Percentiles rank a stretch among this genome's conserved stretches.
Conservation (phyloP, 37 sponge, comb jelly and placozoan species). For the Geodia barretti region DNA sequence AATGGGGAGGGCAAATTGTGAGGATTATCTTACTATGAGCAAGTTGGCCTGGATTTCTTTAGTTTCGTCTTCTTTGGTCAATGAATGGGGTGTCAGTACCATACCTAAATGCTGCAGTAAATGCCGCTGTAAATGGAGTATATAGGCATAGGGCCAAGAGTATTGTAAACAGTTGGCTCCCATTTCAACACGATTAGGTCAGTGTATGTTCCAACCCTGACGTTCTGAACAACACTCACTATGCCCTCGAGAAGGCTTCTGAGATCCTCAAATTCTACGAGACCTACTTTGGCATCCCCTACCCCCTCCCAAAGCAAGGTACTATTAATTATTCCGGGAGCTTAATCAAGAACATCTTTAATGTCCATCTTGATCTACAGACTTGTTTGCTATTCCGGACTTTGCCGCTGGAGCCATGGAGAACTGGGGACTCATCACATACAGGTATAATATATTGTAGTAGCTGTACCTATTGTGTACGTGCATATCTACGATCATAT, state of each 20-base stretch:
- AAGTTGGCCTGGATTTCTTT: too few relatives aligned
- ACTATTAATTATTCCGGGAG: too few relatives aligned
- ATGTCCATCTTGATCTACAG: too few relatives aligned
- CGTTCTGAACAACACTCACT: constrained; percentile 53
- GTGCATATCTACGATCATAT: too few relatives aligned
- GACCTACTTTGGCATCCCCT: constrained; percentile 68
- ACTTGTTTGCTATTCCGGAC: constrained; percentile 96
- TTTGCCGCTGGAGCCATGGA: constrained; percentile 97
- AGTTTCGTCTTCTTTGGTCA: too few relatives aligned
- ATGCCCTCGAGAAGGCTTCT: constrained; percentile 69
- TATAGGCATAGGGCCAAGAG: not conserved
- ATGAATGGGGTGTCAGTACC: not conserved
- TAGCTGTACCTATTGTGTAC: too few relatives aligned
- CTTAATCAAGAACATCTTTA: too few relatives aligned
- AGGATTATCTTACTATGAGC: too few relatives aligned
- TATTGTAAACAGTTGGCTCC: not conserved
- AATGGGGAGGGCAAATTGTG: too few relatives aligned
- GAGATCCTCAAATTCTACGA: constrained; percentile 79
- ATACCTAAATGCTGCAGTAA: not conserved
- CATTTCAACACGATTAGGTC: constrained; percentile 31
- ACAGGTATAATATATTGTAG: constrained; percentile 21
- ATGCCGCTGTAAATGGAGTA: not conserved
- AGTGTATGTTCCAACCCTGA: constrained; percentile 84
- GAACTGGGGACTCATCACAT: constrained; percentile 98
- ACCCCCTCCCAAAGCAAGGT: constrained; percentile 96